Base-by-base conservation (phyloP, 2,888 invertebrate genomes). In the Sycophila texana region DNA sequence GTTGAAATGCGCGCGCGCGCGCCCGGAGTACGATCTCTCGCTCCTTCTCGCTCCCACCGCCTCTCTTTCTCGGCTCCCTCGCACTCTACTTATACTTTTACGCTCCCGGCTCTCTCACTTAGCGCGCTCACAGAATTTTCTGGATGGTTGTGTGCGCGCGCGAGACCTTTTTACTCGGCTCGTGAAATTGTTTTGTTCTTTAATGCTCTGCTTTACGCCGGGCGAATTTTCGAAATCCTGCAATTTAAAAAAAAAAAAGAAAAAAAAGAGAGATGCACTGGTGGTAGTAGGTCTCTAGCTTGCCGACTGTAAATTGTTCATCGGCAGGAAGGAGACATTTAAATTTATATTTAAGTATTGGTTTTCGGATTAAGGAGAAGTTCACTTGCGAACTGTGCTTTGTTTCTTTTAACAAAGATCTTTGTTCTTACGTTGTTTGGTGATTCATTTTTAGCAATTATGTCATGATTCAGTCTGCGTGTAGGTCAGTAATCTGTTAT, bases 21-120 rank as follows among this genome's bases (percentile, higher is more conserved):
- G 39, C 12, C 7, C 71, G 26, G 26, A 2, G 26, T 26, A 26
- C 26, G 68, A 61, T 68, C 65, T 55, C 65, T 22, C 66, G n/a
- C n/a, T n/a, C n/a, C n/a, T n/a, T 53, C 66, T 67, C 18, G 47
- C 55, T 55, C 16, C 18, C 55, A n/a, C 55, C 18, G 10, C 18
- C 14, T 26, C 65, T 22, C 58, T 49, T 22, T 60, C 76, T 51
- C 66, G 61, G 22, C 58, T 49, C 39, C 61, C 76, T 51, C 66
- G 61, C 80, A 70, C 73, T 80, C 76, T 80, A 76, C 79, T 80
- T 80, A 80, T 79, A 80, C 75, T 70, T 79, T 80, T 77, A 74
- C 74, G 74, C 80, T 75, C 65, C 63, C 55, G 63, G 61, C 68
- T 61, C 79, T 70, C 79, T 76, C 68, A 72, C 67, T 76, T 75